Base-by-base conservation (phyloP, 1,140 invertebrate genomes). In the Aphelenchoides besseyi region DNA sequence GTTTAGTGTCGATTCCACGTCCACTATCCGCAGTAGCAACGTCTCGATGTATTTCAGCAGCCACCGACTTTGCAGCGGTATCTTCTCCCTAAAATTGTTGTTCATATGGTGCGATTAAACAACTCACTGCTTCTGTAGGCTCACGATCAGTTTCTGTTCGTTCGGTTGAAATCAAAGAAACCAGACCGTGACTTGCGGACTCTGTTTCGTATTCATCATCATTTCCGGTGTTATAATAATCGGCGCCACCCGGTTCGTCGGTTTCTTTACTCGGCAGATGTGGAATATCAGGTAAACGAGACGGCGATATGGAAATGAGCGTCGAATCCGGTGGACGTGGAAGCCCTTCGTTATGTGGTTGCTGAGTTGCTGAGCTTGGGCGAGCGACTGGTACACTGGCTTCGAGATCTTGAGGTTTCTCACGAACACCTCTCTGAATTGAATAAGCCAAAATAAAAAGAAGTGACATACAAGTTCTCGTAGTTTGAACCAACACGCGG, bases 351-450 rank as follows among this genome's bases (percentile, higher is more conserved):
- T 66, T 66, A 33, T 66, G 63, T 28, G 52, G 16, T 73, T 71
- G 69, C 29, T 72, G 70, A 33, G 9, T 35, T 1, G 48, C 35
- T 41, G 69, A 72, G 16, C 68, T 73, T 16, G 35, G 23, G 32
- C 68, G 69, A 33, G 32, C 66, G 68, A 29, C 52, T 1, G 68
- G 63, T 18, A 48, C 35, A 8, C 33, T 1, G 12, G 69, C 35
- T 71, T 70, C 28, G 12, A 71, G 36, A 23, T 71, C 69, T 37
- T 72, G 9, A 1, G 8, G 35, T 73, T 70, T 71, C 33, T 73
- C 36, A 35, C 8, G 41, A 35, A 66, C 30, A 66, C 53, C 8
- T 5, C 32, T 8, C 62, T 64, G 28, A 35, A 64, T 54, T 5
- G 18, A 64, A 23, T 64, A 8, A 5, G 36, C 9, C 9, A 32